Evolutionary conservation across 2,888 invertebrate genomes (phyloP).

Genomic region (Callyntrura guangdongensis): DNA sequence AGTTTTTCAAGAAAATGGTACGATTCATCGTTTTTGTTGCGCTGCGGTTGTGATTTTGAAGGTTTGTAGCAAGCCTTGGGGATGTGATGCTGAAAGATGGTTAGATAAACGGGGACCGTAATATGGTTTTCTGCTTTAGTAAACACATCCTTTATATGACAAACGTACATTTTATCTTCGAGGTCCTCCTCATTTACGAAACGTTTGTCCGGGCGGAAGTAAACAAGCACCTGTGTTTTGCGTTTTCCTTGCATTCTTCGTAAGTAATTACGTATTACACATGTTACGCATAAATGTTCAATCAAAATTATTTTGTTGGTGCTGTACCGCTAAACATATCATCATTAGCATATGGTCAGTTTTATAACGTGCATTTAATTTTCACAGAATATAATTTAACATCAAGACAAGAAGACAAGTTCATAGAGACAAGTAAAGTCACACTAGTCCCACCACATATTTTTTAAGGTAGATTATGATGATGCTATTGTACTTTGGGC

Average conservation of each 20-base stretch:
- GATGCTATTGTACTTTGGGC: no score
- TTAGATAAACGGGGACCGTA: constrained; percentile 34
- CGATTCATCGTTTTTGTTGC: background rate
- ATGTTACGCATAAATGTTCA: background rate
- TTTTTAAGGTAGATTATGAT: no score
- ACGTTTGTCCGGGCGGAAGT: constrained; percentile 59
- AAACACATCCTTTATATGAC: constrained; percentile 36
- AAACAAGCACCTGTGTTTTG: no score
- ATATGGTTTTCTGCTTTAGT: constrained; percentile 14
- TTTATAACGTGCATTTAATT: no score
- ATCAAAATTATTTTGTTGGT: background rate
- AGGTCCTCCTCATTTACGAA: constrained; percentile 28
- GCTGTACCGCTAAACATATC: no score
- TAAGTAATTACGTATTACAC: background rate
- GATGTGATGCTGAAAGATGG: constrained; percentile 42
- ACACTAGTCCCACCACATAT: no score
- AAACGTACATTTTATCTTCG: background rate
- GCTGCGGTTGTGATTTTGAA: background rate
- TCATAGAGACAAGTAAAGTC: no score
- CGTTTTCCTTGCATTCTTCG: no score
- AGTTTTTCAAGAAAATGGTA: constrained; percentile 34
- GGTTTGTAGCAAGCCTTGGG: constrained; percentile 7
- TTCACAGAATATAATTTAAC: no score
- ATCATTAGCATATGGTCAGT: no score
- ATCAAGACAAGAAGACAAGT: no score